Base-by-base conservation (phyloP, 1,140 invertebrate genomes). In the Drosophila pseudoananassae region DNA sequence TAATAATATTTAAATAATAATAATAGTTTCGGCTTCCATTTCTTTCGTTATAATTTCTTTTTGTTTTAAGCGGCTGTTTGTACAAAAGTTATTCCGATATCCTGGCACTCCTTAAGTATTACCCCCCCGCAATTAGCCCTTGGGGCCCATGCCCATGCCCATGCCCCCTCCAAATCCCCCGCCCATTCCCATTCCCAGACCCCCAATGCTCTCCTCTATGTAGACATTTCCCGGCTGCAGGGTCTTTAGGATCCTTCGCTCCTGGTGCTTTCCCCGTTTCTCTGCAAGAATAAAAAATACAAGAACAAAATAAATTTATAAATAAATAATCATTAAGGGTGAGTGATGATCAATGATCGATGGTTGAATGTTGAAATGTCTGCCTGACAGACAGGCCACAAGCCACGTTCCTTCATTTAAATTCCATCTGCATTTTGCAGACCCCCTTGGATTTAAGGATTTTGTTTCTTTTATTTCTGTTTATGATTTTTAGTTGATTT, bases 181-280 rank as follows among this genome's bases (percentile, higher is more conserved):
- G 14, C 53, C 73, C 40, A 27, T 38, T 10, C 56, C 76, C 1
- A 66, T 27, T 38, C 68, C 53, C 47, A 63, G 20, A 17, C 56
- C 36, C 51, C 64, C 72, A 23, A 87, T 87, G 64, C 70, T 90
- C 76, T 91, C 90, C 75, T 91, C 90, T 57, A 91, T 91, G 66
- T 91, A 91, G 14, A 91, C 90, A 38, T 91, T 91, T 43, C 90
- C 90, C 51, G 90, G 90, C 56, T 91, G 90, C 12, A 90, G 52
- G 3, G 90, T 68, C 53, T 85, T 90, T 56, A 91, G 64, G 27
- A 91, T 56, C 15, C 85, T 71, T 33, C 90, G 85, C 60, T 91
- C 90, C 61, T 84, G 89, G 60, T 90, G 84, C 71, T 91, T 91
- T 40, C 47, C 71, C 43, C 90, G 87, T 29, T 91, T 84, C 49